Evolutionary conservation across 2,797 vertebrate species (phyloP).

Genomic region (Neoniphon sammara): DNA sequence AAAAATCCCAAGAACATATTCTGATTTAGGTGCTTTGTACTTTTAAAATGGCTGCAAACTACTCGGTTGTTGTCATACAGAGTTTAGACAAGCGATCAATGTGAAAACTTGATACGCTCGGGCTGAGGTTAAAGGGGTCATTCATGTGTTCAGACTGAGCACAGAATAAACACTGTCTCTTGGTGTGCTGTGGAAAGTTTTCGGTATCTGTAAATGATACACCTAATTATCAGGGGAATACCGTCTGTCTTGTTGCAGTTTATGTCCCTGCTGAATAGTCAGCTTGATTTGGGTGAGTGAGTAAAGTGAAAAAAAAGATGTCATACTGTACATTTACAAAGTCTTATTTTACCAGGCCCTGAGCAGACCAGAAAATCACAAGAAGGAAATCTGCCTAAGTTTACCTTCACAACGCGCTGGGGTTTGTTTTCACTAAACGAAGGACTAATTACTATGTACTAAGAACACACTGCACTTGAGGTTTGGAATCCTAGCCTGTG

Average conservation of each 20-base stretch:
- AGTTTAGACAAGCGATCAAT: not conserved
- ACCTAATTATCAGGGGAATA: slow-evolving; percentile 13
- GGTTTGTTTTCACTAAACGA: slow-evolving; percentile 80
- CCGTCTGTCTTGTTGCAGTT: slow-evolving; percentile 41
- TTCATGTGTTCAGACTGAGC: slow-evolving; percentile 11
- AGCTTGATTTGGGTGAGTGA: slow-evolving; percentile 35
- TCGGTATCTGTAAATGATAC: slow-evolving; percentile 61
- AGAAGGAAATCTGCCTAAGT: slow-evolving; percentile 54
- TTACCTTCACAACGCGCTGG: slow-evolving; percentile 66
- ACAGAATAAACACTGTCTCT: slow-evolving; percentile 1
- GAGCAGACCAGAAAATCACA: slow-evolving; percentile 34
- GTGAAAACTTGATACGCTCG: not conserved
- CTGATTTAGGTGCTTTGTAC: too few relatives aligned
- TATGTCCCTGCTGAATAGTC: slow-evolving; percentile 48
- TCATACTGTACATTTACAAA: slow-evolving; percentile 17
- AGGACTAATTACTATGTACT: slow-evolving; percentile 85
- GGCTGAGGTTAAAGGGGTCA: not conserved
- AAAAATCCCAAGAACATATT: not conserved
- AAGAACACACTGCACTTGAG: slow-evolving; percentile 78
- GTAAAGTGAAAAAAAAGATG: slow-evolving; percentile 9
- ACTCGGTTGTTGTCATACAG: not conserved
- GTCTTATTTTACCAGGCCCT: not conserved
- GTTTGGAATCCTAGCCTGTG: slow-evolving; percentile 77
- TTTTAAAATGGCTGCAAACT: too few relatives aligned
- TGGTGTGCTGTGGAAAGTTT: slow-evolving; percentile 50